These are phyloP conservation scores for Poliocrania exsul DNA, from an alignment of 2,797 vertebrate species.

Conservation along the genomic window DNA sequence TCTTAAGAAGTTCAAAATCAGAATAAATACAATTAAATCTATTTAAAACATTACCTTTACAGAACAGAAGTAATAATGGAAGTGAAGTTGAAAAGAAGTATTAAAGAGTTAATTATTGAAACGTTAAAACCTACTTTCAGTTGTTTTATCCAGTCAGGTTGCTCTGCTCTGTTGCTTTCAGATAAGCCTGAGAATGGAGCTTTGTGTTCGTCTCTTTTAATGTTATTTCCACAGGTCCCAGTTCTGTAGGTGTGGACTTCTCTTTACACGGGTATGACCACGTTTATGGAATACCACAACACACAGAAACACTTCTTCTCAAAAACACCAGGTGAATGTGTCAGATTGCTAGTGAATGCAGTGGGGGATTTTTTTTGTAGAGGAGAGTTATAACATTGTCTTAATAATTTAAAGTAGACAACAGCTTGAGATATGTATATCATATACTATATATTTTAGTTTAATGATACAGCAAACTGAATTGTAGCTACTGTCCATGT, in stretches of 20 bases:
- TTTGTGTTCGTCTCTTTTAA: background rate
- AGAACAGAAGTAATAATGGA: background rate
- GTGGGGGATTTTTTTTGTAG: background rate
- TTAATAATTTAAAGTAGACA: background rate
- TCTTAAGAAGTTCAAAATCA: background rate
- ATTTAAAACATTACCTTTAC: background rate
- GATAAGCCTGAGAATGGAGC: background rate
- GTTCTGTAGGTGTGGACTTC: constrained; percentile 89
- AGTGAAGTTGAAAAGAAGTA: background rate
- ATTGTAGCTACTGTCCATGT: background rate
- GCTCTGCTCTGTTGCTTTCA: background rate
- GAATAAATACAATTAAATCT: background rate
- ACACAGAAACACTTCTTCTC: constrained; percentile 86
- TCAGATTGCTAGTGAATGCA: background rate
- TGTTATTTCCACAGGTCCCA: constrained; percentile 81
- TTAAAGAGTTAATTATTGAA: background rate
- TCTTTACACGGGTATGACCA: constrained; percentile 88
- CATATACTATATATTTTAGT: background rate
- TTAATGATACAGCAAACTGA: background rate
- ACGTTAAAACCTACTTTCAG: background rate
- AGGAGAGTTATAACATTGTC: background rate
- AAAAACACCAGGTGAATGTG: constrained; percentile 87
- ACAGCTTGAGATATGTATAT: background rate
- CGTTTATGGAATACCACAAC: constrained; percentile 91
- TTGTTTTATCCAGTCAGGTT: background rate